phyloP scores from a whole-genome alignment of 1,140 invertebrate species.

The Thaumetopoea pityocampa region DNA sequence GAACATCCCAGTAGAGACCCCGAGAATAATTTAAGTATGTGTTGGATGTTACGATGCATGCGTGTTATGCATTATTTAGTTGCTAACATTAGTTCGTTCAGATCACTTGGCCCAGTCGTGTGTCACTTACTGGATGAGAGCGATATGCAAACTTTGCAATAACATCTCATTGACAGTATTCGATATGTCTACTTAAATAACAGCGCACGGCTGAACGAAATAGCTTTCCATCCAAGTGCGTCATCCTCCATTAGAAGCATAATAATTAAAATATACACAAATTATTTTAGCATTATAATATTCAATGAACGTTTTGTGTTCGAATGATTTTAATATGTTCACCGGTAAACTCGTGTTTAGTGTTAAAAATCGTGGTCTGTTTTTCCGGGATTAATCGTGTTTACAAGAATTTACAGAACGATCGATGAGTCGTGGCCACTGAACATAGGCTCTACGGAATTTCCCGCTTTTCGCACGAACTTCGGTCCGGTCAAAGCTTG shows the following conservation, averaged over 20 bases:
- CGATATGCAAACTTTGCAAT: constrained; percentile 9
- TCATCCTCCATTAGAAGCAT: too few relatives aligned
- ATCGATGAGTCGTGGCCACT: too few relatives aligned
- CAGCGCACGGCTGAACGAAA: too few relatives aligned
- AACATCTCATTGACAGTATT: constrained; percentile 12
- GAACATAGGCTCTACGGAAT: too few relatives aligned
- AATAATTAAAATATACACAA: too few relatives aligned
- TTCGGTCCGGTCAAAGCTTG: too few relatives aligned
- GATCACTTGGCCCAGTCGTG: neutral
- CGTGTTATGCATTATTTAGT: constrained; percentile 4
- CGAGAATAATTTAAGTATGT: constrained; percentile 8
- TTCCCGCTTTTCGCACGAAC: too few relatives aligned
- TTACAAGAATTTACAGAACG: too few relatives aligned
- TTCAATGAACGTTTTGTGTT: too few relatives aligned
- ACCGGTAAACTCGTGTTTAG: too few relatives aligned
- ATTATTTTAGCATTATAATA: too few relatives aligned
- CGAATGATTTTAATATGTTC: too few relatives aligned
- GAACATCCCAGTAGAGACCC: constrained; percentile 13
- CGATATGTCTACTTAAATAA: constrained; percentile 10
- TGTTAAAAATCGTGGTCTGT: constrained; percentile 33
- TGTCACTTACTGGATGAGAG: neutral
- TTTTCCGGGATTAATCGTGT: constrained; percentile 26
- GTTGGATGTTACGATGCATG: constrained; percentile 7
- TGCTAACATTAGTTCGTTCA: neutral
- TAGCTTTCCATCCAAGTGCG: constrained; percentile 17